Evolutionary conservation across 2,113 vertebrate genomes (phyloP), one percentile per base, ranked within the genome.

Genomic region (Condylura cristata): DNA sequence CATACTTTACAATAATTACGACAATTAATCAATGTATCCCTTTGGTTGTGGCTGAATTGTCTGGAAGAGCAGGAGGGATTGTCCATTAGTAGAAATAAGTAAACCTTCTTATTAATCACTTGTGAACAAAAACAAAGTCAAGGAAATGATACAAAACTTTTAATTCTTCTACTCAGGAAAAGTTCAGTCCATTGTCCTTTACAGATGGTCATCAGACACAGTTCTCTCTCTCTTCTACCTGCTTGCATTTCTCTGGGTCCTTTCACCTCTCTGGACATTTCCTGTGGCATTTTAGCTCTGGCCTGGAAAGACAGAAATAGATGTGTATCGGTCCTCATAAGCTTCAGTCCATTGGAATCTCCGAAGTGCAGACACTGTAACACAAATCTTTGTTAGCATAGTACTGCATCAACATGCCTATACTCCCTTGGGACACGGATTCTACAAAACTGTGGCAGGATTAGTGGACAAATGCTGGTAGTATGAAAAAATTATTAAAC

Each of bases 221-320:
- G 32, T 75, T 22, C 53, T 4, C 66, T 6, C 14, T 14, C 9
- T 48, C 48, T 53, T 70, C 30, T 53, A 6, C 56, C 37, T 85
- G 26, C 7, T 63, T 53, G 12, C 17, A n/a, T 83, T 66, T 51
- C 30, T 46, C 51, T 74, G 32, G 14, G 17, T 79, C 24, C 61
- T 58, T 76, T 84, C 48, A 28, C n/a, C 3, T 30, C 30, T 74
- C 20, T 53, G 18, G 1, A 1, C 37, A 12, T 18, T 86, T 51
- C 16, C 3, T 14, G 4, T 1, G 14, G 28, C n/a, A 6, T 41
- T 2, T 7, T 60, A 37, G 10, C 6, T 70, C 22, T 0, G 2
- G 17, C 32, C 34, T 87, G 20, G 24, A 63, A 90, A 44, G 44
- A 56, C 7, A 10, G 1, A 2, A 0, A 22, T 30, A 39, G 32